These are phyloP conservation scores for Gymnorhina tibicen DNA, from an alignment of 2,113 vertebrate genomes.

Conservation along the genomic window DNA sequence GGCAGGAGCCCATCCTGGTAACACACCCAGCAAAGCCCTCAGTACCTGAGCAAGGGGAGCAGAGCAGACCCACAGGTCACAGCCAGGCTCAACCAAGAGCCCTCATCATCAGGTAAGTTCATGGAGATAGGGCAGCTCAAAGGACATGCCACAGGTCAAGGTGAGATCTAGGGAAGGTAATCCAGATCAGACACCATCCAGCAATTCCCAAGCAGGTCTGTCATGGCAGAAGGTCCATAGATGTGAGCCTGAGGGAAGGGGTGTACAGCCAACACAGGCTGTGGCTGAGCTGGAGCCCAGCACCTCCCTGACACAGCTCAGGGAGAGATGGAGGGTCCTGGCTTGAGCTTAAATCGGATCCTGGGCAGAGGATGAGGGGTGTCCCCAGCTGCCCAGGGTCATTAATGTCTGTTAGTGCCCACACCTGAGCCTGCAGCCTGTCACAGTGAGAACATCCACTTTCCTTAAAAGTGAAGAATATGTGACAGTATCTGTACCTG, in stretches of 20 bases:
- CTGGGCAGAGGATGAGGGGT: neutral
- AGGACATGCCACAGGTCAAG: neutral
- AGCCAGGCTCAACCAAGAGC: neutral
- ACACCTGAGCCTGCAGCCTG: neutral
- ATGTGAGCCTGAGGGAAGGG: too few species aligned
- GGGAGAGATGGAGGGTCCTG: accelerated
- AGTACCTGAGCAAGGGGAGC: neutral
- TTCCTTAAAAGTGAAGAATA: neutral
- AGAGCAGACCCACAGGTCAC: neutral
- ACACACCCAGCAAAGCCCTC: neutral
- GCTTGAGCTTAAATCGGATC: neutral
- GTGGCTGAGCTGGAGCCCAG: neutral
- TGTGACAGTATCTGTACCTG: neutral
- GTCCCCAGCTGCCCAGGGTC: neutral
- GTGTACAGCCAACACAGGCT: neutral
- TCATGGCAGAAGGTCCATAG: accelerated
- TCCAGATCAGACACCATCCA: neutral
- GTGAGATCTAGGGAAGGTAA: accelerated
- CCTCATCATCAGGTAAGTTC: neutral
- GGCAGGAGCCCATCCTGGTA: neutral
- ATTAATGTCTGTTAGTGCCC: neutral
- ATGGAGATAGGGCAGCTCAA: neutral
- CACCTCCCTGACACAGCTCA: neutral
- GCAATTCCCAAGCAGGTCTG: neutral
- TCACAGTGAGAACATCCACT: neutral